Base-by-base conservation (phyloP, 2,113 vertebrate species). In the Columbina picui region DNA sequence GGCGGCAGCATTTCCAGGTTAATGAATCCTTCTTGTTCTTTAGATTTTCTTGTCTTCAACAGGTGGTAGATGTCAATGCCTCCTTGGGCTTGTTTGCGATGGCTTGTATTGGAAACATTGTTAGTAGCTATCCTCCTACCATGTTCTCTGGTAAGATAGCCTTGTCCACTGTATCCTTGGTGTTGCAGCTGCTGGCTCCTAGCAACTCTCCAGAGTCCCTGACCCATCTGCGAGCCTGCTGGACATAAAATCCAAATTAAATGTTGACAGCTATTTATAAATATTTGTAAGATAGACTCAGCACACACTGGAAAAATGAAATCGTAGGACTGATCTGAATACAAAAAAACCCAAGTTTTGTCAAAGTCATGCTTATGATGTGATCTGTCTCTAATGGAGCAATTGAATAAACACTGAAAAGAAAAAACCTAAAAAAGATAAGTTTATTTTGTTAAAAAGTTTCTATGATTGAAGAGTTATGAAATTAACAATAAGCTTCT, bases 1-100 rank as follows among this genome's bases (percentile, higher is more conserved):
- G 99, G 99, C 27, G 99, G 99, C 85, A 99, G 96, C 99, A 99
- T 99, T 98, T 99, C 99, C 97, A 99, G 90, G 93, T 99, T 99
- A 94, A 99, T 99, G 96, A 99, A 99, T 45, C 99, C 98, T 95
- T 98, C 98, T 77, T 99, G 98, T 32, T 98, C 99, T 96, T 99
- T 99, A 82, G 98, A 98, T 95, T 98, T 99, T 63, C 98, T 98
- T 47, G 98, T 97, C 87, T 98, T 99, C 93, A 99, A 89, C 71
- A 99, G 97, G 91, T 99, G 99, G 88, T 99, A 99, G 95, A 99
- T 98, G 83, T 99, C 99, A 16, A 99, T 98, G 83, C 98, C 98
- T 70, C 98, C 98, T 69, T 98, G 99, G 41, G 98, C 97, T 67
- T 99, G 98, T 67, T 98, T 99, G 15, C 98, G 98, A 45, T 98